These are phyloP conservation scores for Phyllopteryx taeniolatus DNA, from an alignment of 2,113 vertebrate species.

Conservation along the genomic window DNA sequence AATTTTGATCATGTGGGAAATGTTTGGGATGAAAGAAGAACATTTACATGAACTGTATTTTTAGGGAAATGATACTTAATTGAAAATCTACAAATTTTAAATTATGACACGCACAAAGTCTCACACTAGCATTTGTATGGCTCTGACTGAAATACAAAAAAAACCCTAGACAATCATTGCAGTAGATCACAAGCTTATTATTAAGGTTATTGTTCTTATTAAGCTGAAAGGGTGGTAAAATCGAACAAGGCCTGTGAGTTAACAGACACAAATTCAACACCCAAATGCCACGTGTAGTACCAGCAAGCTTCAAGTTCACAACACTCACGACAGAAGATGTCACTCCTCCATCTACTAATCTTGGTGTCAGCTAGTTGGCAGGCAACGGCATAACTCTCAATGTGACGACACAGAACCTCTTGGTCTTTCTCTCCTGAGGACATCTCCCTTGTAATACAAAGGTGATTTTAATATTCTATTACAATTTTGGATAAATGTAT, in stretches of 20 bases:
- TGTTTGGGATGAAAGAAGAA: not conserved
- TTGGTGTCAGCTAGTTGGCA: slow-evolving; percentile 28
- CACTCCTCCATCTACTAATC: slow-evolving; percentile 20
- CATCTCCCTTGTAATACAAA: slow-evolving; percentile 19
- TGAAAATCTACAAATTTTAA: too few species aligned
- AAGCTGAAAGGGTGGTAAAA: not conserved
- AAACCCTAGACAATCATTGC: too few species aligned
- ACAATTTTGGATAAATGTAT: not conserved
- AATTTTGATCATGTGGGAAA: not conserved
- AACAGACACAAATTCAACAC: not conserved
- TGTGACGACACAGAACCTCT: slow-evolving; percentile 10
- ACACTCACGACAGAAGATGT: slow-evolving; percentile 29
- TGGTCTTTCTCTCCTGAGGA: not conserved
- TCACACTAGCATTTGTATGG: too few species aligned
- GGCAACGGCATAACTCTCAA: slow-evolving; percentile 20
- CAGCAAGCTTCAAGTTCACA: not conserved
- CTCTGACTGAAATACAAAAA: not conserved
- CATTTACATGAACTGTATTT: not conserved
- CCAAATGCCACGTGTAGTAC: not conserved
- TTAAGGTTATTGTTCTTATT: too few species aligned
- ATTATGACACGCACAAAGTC: too few species aligned
- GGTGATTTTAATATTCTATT: not conserved
- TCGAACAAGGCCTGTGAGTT: not conserved
- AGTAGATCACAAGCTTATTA: too few species aligned
- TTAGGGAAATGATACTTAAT: not conserved